A percentile compares a stretch with the other conserved stretches of the same genome.
phyloP scores from a whole-genome alignment of 2,888 invertebrate species.

The Conistra vaccinii region DNA sequence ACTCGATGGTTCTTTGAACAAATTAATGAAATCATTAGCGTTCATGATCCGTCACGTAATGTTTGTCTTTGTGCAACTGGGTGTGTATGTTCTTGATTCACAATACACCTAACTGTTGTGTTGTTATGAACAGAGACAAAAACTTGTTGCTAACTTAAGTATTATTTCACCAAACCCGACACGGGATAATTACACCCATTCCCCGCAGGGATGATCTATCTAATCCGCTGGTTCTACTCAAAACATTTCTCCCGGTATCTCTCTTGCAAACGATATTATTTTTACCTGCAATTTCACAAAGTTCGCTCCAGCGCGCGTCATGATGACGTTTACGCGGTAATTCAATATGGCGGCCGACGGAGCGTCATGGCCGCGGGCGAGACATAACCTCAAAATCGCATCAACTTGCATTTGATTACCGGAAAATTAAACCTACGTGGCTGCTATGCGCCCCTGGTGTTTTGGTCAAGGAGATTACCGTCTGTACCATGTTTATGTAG shows the following conservation, averaged over 20 bases:
- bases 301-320: constrained; percentile 66
- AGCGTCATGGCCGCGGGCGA: constrained; percentile 77
- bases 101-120: constrained; percentile 3
- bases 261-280: constrained; percentile 58
- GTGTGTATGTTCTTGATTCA: too few species aligned
- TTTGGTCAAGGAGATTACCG: constrained; percentile 63
- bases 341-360: constrained; percentile 80
- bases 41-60: too few species aligned
- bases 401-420: constrained; percentile 82
- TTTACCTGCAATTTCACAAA: constrained; percentile 71
- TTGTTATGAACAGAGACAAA: constrained; percentile 10
- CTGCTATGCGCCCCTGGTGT: constrained; percentile 72
- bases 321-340: constrained; percentile 77
- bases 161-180: constrained; percentile 35
- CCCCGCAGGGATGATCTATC: constrained; percentile 35
- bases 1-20: too few species aligned
- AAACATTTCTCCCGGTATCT: constrained; percentile 43
- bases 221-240: constrained; percentile 43
- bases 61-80: too few species aligned
- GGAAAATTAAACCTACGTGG: constrained; percentile 81
- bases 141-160: constrained; percentile 41
- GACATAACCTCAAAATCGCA: constrained; percentile 84
- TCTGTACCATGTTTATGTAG: constrained; percentile 27
- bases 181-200: constrained; percentile 31
- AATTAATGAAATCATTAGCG: too few species aligned